A percentile compares a stretch with the other conserved stretches of the same genome.
These are phyloP conservation scores for Thecophora atra DNA, from an alignment of 2,888 invertebrate genomes.

Conservation along the genomic window DNA sequence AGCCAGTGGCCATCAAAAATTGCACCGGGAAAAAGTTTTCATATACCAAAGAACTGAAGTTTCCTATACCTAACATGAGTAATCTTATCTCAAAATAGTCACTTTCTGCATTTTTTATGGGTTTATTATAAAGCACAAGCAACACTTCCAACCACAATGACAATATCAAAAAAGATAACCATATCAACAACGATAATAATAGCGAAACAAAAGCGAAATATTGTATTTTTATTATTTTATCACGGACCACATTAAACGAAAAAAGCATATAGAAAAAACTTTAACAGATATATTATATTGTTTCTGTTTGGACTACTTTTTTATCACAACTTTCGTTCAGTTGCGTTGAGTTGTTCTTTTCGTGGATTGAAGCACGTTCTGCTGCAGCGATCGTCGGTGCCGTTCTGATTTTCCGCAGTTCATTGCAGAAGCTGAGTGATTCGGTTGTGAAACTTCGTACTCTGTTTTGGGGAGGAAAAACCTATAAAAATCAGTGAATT, in stretches of 20 bases:
- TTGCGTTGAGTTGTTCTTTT: slow-evolving; percentile 2
- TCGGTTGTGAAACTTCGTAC: not conserved
- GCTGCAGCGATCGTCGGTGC: not conserved
- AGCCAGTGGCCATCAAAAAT: too few relatives aligned
- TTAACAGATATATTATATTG: not conserved
- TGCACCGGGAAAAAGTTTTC: too few relatives aligned
- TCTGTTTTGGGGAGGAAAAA: too few relatives aligned
- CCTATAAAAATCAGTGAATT: too few relatives aligned
- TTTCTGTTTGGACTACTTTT: not conserved
- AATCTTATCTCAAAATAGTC: not conserved
- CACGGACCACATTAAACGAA: slow-evolving; percentile 42
- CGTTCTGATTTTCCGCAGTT: slow-evolving; percentile 2
- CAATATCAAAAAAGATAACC: not conserved
- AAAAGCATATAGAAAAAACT: slow-evolving; percentile 28
- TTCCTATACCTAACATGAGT: not conserved
- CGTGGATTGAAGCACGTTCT: not conserved
- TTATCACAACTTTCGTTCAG: slow-evolving; percentile 1
- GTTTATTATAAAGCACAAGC: not conserved
- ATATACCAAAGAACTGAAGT: too few relatives aligned
- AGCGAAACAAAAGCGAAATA: slow-evolving; percentile 14
- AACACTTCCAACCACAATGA: too few relatives aligned
- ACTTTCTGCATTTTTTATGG: not conserved
- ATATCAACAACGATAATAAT: not conserved
- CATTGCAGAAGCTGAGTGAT: not conserved
- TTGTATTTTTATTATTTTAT: not conserved